These are phyloP conservation scores for Minunthozetes semirufus DNA, from an alignment of 2,888 invertebrate genomes.

Conservation along the genomic window DNA sequence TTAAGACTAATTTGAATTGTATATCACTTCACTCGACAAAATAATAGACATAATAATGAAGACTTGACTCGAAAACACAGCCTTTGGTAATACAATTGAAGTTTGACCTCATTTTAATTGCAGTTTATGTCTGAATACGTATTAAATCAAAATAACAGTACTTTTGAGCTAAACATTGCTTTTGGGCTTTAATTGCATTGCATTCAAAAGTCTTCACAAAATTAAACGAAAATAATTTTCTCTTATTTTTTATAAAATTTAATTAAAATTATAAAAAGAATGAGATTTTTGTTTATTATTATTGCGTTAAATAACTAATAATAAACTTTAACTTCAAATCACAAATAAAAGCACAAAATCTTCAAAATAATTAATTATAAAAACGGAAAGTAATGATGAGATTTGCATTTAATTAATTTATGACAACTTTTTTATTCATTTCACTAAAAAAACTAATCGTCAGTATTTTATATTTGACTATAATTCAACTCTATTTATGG, in stretches of 20 bases:
- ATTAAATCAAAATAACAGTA: neutral
- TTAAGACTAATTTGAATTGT: neutral
- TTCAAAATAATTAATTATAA: neutral
- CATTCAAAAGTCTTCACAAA: no score
- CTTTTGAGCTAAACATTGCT: neutral
- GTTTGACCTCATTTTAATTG: slow-evolving; percentile 12
- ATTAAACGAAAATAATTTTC: no score
- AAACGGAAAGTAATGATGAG: neutral
- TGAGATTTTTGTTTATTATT: no score
- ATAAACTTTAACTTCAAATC: no score
- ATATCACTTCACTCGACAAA: neutral
- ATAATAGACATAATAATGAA: neutral
- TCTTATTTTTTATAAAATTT: no score
- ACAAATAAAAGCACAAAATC: no score
- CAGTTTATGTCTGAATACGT: neutral
- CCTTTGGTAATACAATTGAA: neutral
- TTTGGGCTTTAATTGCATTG: no score
- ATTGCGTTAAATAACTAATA: no score
- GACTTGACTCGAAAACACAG: neutral
- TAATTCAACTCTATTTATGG: neutral
- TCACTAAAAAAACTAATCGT: neutral
- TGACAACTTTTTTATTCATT: neutral
- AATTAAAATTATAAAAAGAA: no score
- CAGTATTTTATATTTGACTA: neutral
- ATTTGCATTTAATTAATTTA: neutral